Evolutionary conservation across 1,140 invertebrate genomes (phyloP).

Genomic region (Macrotrachela quadricornifera): DNA sequence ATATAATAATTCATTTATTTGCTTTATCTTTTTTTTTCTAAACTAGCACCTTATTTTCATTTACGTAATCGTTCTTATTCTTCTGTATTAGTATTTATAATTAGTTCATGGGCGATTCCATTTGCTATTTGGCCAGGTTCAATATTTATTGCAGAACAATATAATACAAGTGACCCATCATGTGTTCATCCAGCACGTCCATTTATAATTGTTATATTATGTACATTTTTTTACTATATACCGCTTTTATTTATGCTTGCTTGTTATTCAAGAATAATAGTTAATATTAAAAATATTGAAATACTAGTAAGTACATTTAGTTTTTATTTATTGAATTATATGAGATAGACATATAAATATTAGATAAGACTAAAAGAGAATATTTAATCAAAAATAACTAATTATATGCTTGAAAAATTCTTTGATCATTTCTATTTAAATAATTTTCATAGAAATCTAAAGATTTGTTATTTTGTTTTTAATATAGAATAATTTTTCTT

Average conservation of each 20-base stretch:
- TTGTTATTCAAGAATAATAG: conserved; percentile 6
- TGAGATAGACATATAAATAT: no score
- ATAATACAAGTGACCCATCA: not conserved
- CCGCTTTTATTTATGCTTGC: conserved; percentile 4
- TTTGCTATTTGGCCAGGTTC: not conserved
- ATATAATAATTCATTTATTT: no score
- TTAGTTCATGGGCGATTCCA: not conserved
- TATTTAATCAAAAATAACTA: no score
- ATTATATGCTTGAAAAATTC: no score
- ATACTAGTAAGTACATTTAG: no score
- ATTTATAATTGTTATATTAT: conserved; percentile 3
- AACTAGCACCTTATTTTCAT: conserved; percentile 1
- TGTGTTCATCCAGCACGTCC: not conserved
- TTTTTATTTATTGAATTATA: no score
- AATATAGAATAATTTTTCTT: no score
- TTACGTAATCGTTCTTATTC: conserved; percentile 4
- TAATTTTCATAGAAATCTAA: no score
- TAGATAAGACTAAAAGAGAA: no score
- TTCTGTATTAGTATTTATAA: not conserved
- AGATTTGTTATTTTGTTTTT: no score
- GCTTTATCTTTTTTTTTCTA: no score
- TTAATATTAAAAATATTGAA: conserved; percentile 2
- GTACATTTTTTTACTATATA: conserved; percentile 4
- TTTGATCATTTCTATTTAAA: no score
- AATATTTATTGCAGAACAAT: not conserved